Evolutionary conservation across 2,797 vertebrate species (phyloP).

Genomic region (Clarias laeviceps): DNA sequence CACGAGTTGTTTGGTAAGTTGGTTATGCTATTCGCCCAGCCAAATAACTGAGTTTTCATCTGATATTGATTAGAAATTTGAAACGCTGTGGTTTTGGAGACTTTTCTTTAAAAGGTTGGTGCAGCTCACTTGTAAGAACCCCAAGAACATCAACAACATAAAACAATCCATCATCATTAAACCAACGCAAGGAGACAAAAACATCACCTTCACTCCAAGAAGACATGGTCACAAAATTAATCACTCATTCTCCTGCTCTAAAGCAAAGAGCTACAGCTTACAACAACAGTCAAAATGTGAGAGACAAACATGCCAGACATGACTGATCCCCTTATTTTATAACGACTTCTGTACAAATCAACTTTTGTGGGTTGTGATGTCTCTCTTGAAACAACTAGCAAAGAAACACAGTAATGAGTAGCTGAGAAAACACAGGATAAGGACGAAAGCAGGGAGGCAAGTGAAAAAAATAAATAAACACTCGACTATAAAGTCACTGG

Average conservation of each 20-base stretch:
- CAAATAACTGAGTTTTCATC: not conserved
- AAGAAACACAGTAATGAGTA: constrained; percentile 17
- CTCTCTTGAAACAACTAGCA: not conserved
- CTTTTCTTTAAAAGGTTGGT: not conserved
- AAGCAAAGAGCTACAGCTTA: not conserved
- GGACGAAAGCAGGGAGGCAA: not conserved
- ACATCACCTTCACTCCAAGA: not conserved
- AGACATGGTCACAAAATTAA: not conserved
- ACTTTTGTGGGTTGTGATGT: not conserved
- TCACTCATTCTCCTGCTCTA: not conserved
- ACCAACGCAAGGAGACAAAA: not conserved
- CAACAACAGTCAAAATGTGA: too few relatives aligned
- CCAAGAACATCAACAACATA: not conserved
- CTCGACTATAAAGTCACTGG: not conserved
- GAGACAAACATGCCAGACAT: not conserved
- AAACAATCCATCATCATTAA: not conserved
- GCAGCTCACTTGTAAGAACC: not conserved
- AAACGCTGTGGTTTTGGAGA: not conserved
- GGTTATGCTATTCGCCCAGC: not conserved
- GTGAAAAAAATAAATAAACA: not conserved
- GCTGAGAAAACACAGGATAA: not conserved
- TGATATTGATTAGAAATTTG: not conserved
- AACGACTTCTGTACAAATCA: not conserved
- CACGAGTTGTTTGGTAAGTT: not conserved
- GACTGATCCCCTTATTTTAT: not conserved